Conservation (phyloP, 2,888 invertebrate species). For the Bursaphelenchus okinawaensis region DNA sequence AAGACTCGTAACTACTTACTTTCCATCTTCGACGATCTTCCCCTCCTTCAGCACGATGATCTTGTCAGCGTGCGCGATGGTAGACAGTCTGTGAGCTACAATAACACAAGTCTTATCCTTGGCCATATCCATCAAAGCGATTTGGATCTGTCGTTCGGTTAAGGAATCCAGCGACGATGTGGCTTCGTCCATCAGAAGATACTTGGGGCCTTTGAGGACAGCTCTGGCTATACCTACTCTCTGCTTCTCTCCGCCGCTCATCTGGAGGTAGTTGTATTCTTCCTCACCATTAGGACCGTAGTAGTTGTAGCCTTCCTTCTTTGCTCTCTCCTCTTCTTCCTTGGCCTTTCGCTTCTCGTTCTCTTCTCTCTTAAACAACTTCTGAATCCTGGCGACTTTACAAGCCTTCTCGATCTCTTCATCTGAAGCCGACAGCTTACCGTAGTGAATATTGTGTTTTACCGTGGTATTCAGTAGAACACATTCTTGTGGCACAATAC, state of each 20-base stretch:
- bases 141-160: background rate
- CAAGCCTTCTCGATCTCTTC: background rate
- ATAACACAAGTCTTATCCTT: constrained; percentile 25
- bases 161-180: background rate
- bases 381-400: background rate
- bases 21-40: constrained; percentile 54
- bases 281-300: background rate
- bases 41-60: constrained; percentile 29
- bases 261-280: constrained; percentile 28
- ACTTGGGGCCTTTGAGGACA: constrained; percentile 84
- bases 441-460: background rate
- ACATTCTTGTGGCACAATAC: background rate
- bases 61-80: constrained; percentile 29
- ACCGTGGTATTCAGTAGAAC: background rate
- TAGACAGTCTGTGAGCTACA: constrained; percentile 31
- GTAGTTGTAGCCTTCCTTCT: background rate
- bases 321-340: background rate
- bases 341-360: background rate
- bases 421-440: background rate
- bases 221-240: constrained; percentile 94
- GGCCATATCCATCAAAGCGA: background rate
- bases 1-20: background rate
- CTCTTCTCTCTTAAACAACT: background rate
- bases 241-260: constrained; percentile 98
- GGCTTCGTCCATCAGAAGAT: background rate